Evolutionary conservation across 1,140 invertebrate genomes (phyloP), one percentile per base, ranked within the genome.

Genomic region (Cataglyphis hispanica): DNA sequence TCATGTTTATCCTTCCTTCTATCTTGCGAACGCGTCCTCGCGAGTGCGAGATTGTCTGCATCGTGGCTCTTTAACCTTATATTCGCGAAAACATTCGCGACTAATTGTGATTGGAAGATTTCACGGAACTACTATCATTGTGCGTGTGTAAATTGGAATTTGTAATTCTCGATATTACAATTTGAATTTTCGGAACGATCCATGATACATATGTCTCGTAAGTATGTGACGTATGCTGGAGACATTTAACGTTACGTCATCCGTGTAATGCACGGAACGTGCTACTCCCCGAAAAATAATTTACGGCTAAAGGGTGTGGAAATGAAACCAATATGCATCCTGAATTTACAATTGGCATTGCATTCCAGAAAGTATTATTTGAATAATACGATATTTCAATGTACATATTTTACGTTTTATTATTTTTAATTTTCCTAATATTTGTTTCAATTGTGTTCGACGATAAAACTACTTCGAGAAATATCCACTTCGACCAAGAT

Each of bases 61-160:
- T 76, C 7, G 60, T 22, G n/a, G 5, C 16, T 25, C 43, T n/a
- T 69, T 80, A 80, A 80, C 76, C 75, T 61, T n/a, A 63, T 43
- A 43, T 22, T 22, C 53, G 2, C 1, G 27, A 11, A 27, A n/a
- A 53, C 22, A 50, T 19, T 56, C 7, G 53, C 11, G 53, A n/a
- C 8, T n/a, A 19, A 10, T 22, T 7, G 53, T 56, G 6, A 3
- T 22, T 22, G 19, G 22, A 19, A 22, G 5, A n/a, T 22, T 10
- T 22, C n/a, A 22, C 53, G 3, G 2, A 50, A 5, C 53, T n/a
- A 22, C 22, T 58, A 0, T 58, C 16, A 4, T 10, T 19, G n/a
- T 37, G 37, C 8, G 7, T 37, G 7, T 37, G 50, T 10, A 7
- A 58, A 58, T 22, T 58, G 19, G 13, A 56, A n/a, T 10, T 22